Evolutionary conservation across 1,140 invertebrate species (phyloP).

Genomic region (Amphibalanus amphitrite): DNA sequence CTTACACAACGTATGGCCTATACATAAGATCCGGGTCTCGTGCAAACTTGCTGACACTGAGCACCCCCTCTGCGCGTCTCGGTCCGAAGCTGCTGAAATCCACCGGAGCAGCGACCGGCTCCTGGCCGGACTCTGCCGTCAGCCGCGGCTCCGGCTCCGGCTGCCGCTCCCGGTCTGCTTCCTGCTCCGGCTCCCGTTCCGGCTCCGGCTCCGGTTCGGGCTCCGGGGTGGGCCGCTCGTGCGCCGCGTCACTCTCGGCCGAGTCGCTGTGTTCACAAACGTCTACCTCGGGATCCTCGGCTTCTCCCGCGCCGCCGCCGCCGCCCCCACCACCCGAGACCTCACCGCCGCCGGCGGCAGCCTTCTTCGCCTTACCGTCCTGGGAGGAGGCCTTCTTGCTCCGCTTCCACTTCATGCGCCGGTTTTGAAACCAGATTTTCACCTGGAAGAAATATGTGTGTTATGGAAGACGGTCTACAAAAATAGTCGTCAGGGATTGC

Average conservation of each 20-base stretch:
- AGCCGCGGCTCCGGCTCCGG: no score
- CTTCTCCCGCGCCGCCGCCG: constrained; percentile 4
- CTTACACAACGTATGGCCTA: constrained; percentile 12
- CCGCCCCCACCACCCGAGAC: no score
- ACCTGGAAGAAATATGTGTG: constrained; percentile 37
- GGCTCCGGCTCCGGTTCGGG: constrained; percentile 11
- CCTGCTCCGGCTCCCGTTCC: background rate
- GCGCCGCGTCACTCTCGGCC: constrained; percentile 1
- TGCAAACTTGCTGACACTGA: constrained; percentile 12
- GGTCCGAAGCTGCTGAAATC: background rate
- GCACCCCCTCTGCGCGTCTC: background rate
- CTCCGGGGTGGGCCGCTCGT: constrained; percentile 7
- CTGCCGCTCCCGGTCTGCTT: background rate
- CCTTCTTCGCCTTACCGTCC: constrained; percentile 8
- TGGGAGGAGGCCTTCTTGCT: constrained; percentile 57
- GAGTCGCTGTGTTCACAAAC: constrained; percentile 7
- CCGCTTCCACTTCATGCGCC: constrained; percentile 88
- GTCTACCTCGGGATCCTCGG: constrained; percentile 9
- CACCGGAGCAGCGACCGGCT: constrained; percentile 10
- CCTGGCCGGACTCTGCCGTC: no score
- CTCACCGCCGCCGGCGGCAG: constrained; percentile 16
- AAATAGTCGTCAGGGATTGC: no score
- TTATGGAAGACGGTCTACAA: no score
- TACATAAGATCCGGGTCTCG: constrained; percentile 15
- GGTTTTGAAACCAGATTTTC: constrained; percentile 93